These are phyloP conservation scores for Trematomus loennbergii DNA, from an alignment of 2,113 vertebrate genomes.

Conservation along the genomic window DNA sequence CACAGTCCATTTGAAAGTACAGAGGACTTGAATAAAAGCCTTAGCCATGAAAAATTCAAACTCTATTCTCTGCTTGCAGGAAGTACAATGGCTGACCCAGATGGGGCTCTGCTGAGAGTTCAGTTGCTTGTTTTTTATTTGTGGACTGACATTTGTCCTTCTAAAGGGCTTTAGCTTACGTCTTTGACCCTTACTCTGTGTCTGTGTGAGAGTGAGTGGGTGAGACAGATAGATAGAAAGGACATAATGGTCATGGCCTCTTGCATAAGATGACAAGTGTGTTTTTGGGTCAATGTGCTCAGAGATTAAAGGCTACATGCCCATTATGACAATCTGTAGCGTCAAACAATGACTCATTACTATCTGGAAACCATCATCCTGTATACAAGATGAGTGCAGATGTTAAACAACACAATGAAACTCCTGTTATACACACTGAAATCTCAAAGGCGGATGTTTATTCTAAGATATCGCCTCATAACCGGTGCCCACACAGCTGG, in stretches of 20 bases:
- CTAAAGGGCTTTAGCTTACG: constrained; percentile 53
- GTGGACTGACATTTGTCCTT: constrained; percentile 40
- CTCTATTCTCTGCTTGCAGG: constrained; percentile 30
- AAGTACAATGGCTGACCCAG: constrained; percentile 56
- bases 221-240: constrained; percentile 24
- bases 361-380: constrained; percentile 33
- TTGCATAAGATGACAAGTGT: constrained; percentile 57
- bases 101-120: constrained; percentile 28
- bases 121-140: constrained; percentile 49
- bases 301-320: constrained; percentile 46
- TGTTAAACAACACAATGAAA: constrained; percentile 61
- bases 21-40: constrained; percentile 55
- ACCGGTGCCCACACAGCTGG: constrained; percentile 33
- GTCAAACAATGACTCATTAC: constrained; percentile 33
- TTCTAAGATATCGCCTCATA: constrained; percentile 50
- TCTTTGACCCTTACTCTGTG: constrained; percentile 57
- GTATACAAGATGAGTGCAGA: constrained; percentile 45
- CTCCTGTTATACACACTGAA: constrained; percentile 51
- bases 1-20: constrained; percentile 14
- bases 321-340: constrained; percentile 52
- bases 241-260: constrained; percentile 41
- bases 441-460: constrained; percentile 40
- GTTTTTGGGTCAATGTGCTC: constrained; percentile 51
- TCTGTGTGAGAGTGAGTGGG: constrained; percentile 35
- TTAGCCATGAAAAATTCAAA: constrained; percentile 68